These are phyloP conservation scores for Gasterosteus nipponicus DNA, from an alignment of 2,113 vertebrate species.

Conservation along the genomic window DNA sequence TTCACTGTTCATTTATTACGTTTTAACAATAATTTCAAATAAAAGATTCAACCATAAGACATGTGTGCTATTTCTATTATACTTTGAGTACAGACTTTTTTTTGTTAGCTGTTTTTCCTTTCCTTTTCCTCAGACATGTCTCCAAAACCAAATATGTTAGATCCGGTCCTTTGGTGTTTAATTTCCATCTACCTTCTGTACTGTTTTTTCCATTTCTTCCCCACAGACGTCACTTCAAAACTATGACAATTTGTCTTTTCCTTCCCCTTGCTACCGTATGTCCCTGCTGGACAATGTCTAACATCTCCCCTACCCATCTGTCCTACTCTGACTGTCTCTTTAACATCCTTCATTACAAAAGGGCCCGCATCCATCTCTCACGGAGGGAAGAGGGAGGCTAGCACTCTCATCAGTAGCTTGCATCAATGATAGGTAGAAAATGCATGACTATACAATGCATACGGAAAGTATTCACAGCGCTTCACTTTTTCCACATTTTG, in stretches of 20 bases:
- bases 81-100: too few species aligned
- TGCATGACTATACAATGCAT: too few species aligned
- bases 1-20: not conserved
- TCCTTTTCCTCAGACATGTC: not conserved
- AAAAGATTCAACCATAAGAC: not conserved
- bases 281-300: constrained; percentile 14
- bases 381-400: not conserved
- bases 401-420: not conserved
- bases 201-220: constrained; percentile 1
- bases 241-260: constrained; percentile 23
- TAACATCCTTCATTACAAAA: constrained; percentile 22
- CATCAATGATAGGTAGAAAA: not conserved
- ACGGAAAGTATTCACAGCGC: too few species aligned
- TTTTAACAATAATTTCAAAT: not conserved
- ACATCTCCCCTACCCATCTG: not conserved
- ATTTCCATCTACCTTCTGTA: not conserved
- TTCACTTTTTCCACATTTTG: too few species aligned
- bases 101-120: not conserved
- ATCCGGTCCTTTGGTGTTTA: constrained; percentile 7
- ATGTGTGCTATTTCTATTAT: not conserved
- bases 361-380: constrained; percentile 2
- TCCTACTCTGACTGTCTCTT: constrained; percentile 3
- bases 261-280: not conserved
- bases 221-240: constrained; percentile 11
- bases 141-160: not conserved